phyloP scores from a whole-genome alignment of 2,113 vertebrate species.

The Actinemys pallida region DNA sequence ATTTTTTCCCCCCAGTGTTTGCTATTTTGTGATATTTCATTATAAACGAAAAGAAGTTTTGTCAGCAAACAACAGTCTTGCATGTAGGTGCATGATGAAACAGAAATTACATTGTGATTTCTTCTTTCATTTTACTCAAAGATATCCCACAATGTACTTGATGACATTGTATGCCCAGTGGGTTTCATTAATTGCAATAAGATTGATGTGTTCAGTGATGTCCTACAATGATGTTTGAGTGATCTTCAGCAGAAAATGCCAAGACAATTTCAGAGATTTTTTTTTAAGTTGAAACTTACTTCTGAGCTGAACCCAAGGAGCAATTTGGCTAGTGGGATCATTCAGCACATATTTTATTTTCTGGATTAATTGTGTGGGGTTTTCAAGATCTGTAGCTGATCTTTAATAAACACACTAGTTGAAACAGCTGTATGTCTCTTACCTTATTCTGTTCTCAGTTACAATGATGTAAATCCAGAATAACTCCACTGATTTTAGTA shows the following conservation, averaged over 20 bases:
- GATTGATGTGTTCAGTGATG: background rate
- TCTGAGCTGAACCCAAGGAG: background rate
- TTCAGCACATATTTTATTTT: background rate
- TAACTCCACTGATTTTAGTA: background rate
- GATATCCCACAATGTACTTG: background rate
- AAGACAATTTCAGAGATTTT: background rate
- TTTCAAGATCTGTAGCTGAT: background rate
- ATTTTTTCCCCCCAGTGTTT: background rate
- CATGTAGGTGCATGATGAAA: background rate
- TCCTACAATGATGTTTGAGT: background rate
- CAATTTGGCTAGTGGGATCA: background rate
- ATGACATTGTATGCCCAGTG: background rate
- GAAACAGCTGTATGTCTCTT: background rate
- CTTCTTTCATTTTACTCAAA: background rate
- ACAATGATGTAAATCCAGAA: background rate
- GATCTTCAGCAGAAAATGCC: background rate
- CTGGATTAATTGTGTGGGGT: background rate
- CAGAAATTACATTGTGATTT: background rate
- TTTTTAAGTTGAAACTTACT: background rate
- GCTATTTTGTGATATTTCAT: background rate
- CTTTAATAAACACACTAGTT: background rate
- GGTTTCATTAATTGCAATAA: background rate
- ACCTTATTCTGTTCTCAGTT: background rate
- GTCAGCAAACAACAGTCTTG: background rate
- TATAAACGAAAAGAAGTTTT: background rate